These are phyloP conservation scores for Apus apus DNA, from an alignment of 2,113 vertebrate genomes.

Conservation along the genomic window DNA sequence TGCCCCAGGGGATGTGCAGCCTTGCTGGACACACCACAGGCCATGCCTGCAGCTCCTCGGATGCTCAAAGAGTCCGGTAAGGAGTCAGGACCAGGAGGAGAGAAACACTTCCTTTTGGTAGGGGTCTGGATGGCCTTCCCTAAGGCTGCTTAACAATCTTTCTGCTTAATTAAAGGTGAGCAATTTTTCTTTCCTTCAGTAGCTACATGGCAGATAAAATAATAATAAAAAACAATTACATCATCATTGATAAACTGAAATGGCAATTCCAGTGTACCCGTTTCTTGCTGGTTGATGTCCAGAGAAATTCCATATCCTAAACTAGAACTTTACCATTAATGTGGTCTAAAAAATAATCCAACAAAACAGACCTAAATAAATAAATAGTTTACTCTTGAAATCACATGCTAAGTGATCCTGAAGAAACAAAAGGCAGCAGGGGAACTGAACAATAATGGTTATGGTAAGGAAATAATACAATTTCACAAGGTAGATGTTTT, in stretches of 20 bases:
- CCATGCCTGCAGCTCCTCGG: neutral
- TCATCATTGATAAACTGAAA: neutral
- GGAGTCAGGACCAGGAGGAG: neutral
- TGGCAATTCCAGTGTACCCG: neutral
- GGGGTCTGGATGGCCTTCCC: neutral
- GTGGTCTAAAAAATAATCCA: neutral
- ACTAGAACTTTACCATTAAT: neutral
- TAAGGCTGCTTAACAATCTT: neutral
- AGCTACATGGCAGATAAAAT: neutral
- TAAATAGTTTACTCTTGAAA: neutral
- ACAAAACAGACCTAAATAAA: neutral
- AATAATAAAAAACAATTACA: neutral
- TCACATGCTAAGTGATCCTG: neutral
- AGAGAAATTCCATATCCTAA: neutral
- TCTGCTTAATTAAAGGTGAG: neutral
- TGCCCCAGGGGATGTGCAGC: neutral
- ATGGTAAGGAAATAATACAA: neutral
- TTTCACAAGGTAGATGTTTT: neutral
- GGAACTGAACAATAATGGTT: neutral
- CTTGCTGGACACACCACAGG: neutral
- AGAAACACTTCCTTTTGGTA: neutral
- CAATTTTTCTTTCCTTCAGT: neutral
- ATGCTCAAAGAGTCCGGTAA: fast-evolving
- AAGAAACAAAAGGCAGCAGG: neutral
- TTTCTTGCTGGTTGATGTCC: neutral